Percentiles rank a stretch among this genome's conserved stretches.
These are phyloP conservation scores for Calosoma granatense DNA, from an alignment of 1,140 invertebrate genomes.

Conservation along the genomic window DNA sequence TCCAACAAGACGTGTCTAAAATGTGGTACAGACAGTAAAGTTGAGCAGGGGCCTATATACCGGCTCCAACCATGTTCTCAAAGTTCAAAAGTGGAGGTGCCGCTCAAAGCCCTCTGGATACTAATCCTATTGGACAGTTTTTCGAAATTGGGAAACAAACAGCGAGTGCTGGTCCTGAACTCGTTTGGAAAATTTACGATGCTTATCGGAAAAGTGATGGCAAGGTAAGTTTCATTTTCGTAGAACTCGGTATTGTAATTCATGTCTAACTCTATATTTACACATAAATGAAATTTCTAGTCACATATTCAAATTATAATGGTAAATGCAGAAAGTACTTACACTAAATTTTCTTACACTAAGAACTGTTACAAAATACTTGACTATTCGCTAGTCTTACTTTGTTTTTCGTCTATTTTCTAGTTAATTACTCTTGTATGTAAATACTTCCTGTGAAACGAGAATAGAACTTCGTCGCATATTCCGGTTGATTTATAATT, in stretches of 20 bases:
- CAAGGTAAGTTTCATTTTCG: slow-evolving; percentile 66
- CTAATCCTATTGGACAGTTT: slow-evolving; percentile 78
- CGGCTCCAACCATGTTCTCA: slow-evolving; percentile 54
- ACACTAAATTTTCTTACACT: neutral
- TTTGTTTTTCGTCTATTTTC: no score
- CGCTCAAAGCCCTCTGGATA: slow-evolving; percentile 51
- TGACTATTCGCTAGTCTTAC: no score
- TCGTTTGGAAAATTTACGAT: slow-evolving; percentile 88
- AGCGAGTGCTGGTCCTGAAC: slow-evolving; percentile 81
- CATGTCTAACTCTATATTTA: neutral
- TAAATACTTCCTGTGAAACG: no score
- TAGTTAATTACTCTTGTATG: no score
- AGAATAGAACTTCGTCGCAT: no score
- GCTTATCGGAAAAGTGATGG: slow-evolving; percentile 79
- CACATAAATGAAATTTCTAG: neutral
- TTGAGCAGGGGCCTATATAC: slow-evolving; percentile 20
- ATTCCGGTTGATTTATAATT: no score
- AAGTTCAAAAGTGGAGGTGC: slow-evolving; percentile 58
- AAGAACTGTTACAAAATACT: no score
- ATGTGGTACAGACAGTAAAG: neutral
- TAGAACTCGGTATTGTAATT: no score
- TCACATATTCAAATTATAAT: no score
- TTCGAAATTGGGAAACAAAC: slow-evolving; percentile 83
- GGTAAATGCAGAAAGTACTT: no score
- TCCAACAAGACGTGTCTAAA: no score